Base-by-base conservation (phyloP, 2,113 vertebrate species). In the Pterophyllum scalare region DNA sequence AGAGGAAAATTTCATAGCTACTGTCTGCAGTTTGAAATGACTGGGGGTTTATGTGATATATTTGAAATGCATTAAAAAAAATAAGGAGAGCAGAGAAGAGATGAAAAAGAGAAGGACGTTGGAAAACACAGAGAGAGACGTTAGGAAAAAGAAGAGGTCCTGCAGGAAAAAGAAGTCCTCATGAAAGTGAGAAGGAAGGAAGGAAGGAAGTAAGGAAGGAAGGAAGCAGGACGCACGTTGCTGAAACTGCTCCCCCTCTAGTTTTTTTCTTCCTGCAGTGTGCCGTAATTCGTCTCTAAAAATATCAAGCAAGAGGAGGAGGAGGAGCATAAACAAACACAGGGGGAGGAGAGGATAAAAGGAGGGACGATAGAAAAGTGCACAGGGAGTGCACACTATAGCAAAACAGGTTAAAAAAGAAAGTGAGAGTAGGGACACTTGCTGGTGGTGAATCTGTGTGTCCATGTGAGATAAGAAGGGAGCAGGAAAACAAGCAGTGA, bases 241-340 rank as follows among this genome's bases (percentile, higher is more conserved):
- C 85, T 10, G 33, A 92, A 91, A 93, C 91, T 91, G 90, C 91
- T 91, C 88, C 83, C 82, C 83, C 70, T 82, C 67, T 26, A 70
- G 15, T 74, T 87, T 87, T 89, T 80, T 86, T 60, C 60, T 46
- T 89, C 87, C 90, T 83, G 91, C 92, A 87, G 89, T 89, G 81
- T 90, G 90, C 86, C 90, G 90, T 92, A 92, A 95, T 93, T 94
- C 89, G 84, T 78, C 87, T 91, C 94, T 94, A 95, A 95, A 95
- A 94, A 95, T 95, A 95, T 90, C 94, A 90, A 70, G 84, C 88
- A 91, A 89, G 65, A 91, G 79, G 85, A 91, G 79, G 87, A 86
- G 91, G 90, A 88, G 91, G 92, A 87, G 93, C 93, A 87, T 88
- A 89, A 87, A 94, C 87, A 93, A 91, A 92, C 89, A 88, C 86